Percentiles rank a stretch among this genome's conserved stretches.
phyloP scores from a whole-genome alignment of 2,113 vertebrate species.

The Nansenia antarctica region DNA sequence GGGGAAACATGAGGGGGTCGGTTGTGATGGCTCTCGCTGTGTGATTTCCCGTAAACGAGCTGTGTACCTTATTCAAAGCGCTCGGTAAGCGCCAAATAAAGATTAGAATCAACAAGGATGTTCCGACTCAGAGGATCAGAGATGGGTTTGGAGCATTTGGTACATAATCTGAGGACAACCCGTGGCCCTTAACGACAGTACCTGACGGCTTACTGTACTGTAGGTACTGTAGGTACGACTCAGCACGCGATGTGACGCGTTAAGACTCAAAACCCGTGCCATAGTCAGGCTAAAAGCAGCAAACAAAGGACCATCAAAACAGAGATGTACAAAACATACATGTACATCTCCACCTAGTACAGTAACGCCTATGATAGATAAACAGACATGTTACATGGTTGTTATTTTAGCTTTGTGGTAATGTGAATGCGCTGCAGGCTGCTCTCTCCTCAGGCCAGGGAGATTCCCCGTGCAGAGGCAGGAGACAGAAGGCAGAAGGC shows the following conservation, averaged over 20 bases:
- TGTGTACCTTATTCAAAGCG: slow-evolving; percentile 76
- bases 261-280: not conserved
- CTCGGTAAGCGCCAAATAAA: slow-evolving; percentile 66
- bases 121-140: not conserved
- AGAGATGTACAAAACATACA: too few species aligned
- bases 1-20: slow-evolving; percentile 48
- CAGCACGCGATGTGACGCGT: too few species aligned
- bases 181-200: too few species aligned
- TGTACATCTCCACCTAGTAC: too few species aligned
- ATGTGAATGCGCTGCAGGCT: too few species aligned
- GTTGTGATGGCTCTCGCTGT: slow-evolving; percentile 59
- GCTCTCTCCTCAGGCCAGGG: not conserved
- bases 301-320: not conserved
- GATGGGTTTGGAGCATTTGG: slow-evolving; percentile 4
- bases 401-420: too few species aligned
- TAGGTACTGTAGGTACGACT: too few species aligned
- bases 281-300: not conserved
- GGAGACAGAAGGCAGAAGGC: not conserved
- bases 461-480: not conserved
- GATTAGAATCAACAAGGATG: slow-evolving; percentile 63
- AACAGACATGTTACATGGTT: too few species aligned
- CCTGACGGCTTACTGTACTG: too few species aligned
- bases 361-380: too few species aligned
- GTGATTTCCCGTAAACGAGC: slow-evolving; percentile 68
- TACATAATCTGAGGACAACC: not conserved